Percentiles rank a stretch among this genome's conserved stretches.
phyloP scores from a whole-genome alignment of 2,113 vertebrate genomes.

The Hoplias malabaricus region DNA sequence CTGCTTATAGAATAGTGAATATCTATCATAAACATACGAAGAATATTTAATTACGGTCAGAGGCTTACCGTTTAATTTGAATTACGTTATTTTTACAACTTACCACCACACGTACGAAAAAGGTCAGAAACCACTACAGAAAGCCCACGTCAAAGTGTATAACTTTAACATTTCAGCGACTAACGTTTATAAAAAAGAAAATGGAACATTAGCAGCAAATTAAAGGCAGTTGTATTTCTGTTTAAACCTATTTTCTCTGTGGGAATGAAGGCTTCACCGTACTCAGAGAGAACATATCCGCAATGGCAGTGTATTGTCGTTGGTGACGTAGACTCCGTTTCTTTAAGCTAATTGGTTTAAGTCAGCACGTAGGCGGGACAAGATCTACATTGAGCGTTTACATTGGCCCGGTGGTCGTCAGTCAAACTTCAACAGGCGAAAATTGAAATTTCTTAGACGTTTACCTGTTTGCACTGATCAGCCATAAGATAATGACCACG shows the following conservation, averaged over 20 bases:
- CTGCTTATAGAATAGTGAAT: no score
- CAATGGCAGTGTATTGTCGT: not conserved
- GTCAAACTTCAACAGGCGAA: not conserved
- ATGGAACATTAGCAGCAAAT: no score
- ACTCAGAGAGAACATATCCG: not conserved
- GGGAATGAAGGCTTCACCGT: no score
- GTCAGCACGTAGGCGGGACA: not conserved
- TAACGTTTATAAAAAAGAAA: no score
- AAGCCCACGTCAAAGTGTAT: not conserved
- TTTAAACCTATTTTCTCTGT: no score
- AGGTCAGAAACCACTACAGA: not conserved
- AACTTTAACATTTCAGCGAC: not conserved
- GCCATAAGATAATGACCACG: no score
- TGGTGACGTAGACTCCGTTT: not conserved
- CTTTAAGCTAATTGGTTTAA: not conserved
- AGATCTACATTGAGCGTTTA: not conserved
- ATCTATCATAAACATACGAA: no score
- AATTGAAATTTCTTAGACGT: not conserved
- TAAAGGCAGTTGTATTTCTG: not conserved
- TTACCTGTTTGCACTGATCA: no score
- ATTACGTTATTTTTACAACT: not conserved
- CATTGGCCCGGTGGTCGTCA: not conserved
- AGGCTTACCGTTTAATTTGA: no score
- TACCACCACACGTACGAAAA: not conserved
- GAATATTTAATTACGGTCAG: no score